Evolutionary conservation across 2,113 vertebrate species (phyloP), one percentile per base, ranked within the genome.

Genomic region (Irena cyanogastra): DNA sequence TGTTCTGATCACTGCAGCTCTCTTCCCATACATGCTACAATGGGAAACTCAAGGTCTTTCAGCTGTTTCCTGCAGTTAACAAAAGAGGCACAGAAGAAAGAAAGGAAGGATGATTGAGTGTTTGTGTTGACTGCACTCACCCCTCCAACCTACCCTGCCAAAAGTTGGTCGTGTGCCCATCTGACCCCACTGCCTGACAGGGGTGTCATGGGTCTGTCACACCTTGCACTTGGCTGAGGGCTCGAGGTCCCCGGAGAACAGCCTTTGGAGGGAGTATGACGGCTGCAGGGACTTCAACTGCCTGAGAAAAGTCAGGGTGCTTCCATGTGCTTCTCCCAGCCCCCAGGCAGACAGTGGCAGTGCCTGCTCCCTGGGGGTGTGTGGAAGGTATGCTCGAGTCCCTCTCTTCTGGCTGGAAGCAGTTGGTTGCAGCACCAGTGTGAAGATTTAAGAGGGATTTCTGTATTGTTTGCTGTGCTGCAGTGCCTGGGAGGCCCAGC

Each of bases 1-100:
- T 97, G 96, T 98, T 98, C 98, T 98, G 98, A 98, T 98, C 98
- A 97, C 97, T 97, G 96, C 81, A 81, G 93, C 94, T 97, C 93
- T 94, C 90, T 92, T 93, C 95, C 94, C 86, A 57, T 89, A 90
- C 79, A 52, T 2, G 72, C 92, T 96, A 96, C 94, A 89, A 95
- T 96, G 91, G 95, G 89, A 96, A 95, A 93, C 96, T 97, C 94
- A 88, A 91, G 89, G 94, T 96, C 92, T 96, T 97, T 97, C 97
- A 97, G 85, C 94, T 96, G 96, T 93, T 96, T 97, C 97, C 97
- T 96, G 72, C 92, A 65, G 95, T 94, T 97, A 97, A 96, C 96
- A 97, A 97, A 97, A 96, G 90, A 95, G 83, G 84, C 86, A 83
- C 78, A 91, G 91, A 95, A 94, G 93, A 81, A 95, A 93, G 91